Conservation (phyloP, 2,888 invertebrate genomes). For the Clanis bilineata region DNA sequence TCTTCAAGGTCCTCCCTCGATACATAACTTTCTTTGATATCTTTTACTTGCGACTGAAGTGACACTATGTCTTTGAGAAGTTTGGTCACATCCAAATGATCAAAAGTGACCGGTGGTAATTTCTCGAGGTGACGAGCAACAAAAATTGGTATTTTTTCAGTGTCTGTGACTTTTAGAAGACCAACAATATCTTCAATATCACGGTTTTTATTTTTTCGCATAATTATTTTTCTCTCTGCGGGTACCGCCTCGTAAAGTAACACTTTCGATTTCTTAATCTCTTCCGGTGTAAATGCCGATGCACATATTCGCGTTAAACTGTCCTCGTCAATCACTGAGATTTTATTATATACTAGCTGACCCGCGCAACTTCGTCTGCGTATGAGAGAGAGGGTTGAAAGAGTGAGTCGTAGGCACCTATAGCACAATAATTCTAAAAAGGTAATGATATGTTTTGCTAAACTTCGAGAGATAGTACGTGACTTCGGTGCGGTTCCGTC, state of each 20-base stretch:
- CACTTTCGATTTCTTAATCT: constrained; percentile 25
- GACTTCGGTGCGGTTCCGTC: too few relatives aligned
- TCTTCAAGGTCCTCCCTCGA: neutral
- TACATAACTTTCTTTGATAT: constrained; percentile 18
- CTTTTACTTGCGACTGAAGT: constrained; percentile 6
- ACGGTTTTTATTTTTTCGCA: constrained; percentile 20
- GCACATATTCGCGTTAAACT: constrained; percentile 23
- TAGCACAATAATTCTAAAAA: too few relatives aligned
- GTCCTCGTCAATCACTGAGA: constrained; percentile 26
- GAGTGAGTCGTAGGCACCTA: too few relatives aligned
- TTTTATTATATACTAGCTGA: constrained; percentile 29
- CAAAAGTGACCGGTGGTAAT: constrained; percentile 1
- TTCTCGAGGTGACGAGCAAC: constrained; percentile 22
- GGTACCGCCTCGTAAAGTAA: constrained; percentile 23
- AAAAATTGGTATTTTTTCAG: constrained; percentile 19
- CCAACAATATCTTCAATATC: constrained; percentile 20
- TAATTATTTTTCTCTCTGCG: constrained; percentile 10
- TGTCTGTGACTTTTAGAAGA: constrained; percentile 19
- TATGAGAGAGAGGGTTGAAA: too few relatives aligned
- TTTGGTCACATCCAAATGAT: constrained; percentile 23
- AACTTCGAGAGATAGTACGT: too few relatives aligned
- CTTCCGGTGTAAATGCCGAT: constrained; percentile 22
- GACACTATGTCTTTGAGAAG: constrained; percentile 19
- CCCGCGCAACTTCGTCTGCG: too few relatives aligned
- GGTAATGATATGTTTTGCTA: too few relatives aligned